These are phyloP conservation scores for Sebastes flavidus DNA, from an alignment of 2,797 vertebrate genomes.

Conservation along the genomic window DNA sequence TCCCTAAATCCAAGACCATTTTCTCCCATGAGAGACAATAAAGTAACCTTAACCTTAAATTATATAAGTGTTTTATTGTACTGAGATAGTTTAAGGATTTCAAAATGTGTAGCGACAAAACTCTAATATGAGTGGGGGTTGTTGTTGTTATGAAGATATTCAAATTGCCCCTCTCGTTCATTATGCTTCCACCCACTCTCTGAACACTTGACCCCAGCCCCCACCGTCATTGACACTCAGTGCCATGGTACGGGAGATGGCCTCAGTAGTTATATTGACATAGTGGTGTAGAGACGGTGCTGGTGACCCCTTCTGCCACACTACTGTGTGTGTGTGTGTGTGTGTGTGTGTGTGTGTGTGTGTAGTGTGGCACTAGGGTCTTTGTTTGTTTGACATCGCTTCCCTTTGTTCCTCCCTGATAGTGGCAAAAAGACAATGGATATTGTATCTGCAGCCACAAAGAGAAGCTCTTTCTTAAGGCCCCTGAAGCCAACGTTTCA, in stretches of 20 bases:
- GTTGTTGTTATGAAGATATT: slow-evolving; percentile 62
- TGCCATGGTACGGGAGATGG: slow-evolving; percentile 71
- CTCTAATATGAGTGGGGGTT: slow-evolving; percentile 6
- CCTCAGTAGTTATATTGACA: slow-evolving; percentile 57
- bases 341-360: slow-evolving; percentile 33
- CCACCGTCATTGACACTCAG: slow-evolving; percentile 47
- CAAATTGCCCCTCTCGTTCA: slow-evolving; percentile 44
- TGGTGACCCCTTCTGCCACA: slow-evolving; percentile 50
- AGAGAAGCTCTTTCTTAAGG: slow-evolving; percentile 69
- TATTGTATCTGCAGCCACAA: slow-evolving; percentile 78
- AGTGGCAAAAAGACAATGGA: slow-evolving; percentile 69
- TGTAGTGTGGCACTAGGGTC: slow-evolving; percentile 57
- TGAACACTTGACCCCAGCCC: slow-evolving; percentile 58
- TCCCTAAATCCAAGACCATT: background rate
- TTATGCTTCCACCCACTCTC: slow-evolving; percentile 53
- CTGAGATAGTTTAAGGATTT: background rate
- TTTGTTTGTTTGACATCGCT: slow-evolving; percentile 81
- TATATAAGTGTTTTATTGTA: slow-evolving; percentile 8
- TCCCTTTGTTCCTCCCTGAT: slow-evolving; percentile 72
- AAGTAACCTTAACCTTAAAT: background rate
- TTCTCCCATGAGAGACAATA: background rate
- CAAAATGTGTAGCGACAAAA: background rate
- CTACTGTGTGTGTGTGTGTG: slow-evolving; percentile 26
- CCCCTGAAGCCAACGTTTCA: slow-evolving; percentile 51
- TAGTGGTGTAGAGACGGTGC: slow-evolving; percentile 42